Percentiles rank a stretch among this genome's conserved stretches.
These are phyloP conservation scores for Anolis sagrei DNA, from an alignment of 2,113 vertebrate genomes.

Conservation along the genomic window DNA sequence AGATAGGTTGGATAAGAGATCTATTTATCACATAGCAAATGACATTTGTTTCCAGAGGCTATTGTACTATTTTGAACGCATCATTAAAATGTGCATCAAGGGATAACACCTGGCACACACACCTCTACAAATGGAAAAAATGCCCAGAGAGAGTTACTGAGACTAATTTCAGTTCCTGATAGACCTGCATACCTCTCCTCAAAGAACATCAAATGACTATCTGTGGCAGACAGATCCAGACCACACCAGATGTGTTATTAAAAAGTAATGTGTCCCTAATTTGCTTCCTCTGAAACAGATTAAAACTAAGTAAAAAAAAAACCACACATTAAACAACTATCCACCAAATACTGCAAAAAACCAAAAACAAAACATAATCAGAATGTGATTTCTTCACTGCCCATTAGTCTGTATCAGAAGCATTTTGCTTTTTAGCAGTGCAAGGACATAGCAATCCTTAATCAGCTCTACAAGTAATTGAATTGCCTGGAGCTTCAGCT, in stretches of 20 bases:
- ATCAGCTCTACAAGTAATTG: slow-evolving; percentile 63
- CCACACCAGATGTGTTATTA: slow-evolving; percentile 12
- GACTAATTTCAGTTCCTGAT: too few relatives aligned
- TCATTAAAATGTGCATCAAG: neutral
- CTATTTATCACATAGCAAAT: neutral
- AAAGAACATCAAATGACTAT: neutral
- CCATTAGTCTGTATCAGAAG: slow-evolving; percentile 50
- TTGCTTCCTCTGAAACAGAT: slow-evolving; percentile 43
- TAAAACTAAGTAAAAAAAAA: slow-evolving; percentile 54
- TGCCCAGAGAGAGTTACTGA: too few relatives aligned
- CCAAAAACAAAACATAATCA: slow-evolving; percentile 72
- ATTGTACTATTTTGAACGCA: neutral
- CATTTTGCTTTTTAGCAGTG: slow-evolving; percentile 59
- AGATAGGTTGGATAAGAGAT: neutral
- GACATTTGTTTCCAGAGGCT: slow-evolving; percentile 19
- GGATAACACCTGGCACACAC: too few relatives aligned
- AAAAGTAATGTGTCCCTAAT: slow-evolving; percentile 33
- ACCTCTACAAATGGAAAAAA: too few relatives aligned
- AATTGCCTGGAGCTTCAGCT: slow-evolving; percentile 49
- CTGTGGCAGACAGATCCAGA: neutral
- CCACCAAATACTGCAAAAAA: slow-evolving; percentile 47
- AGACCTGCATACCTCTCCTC: too few relatives aligned
- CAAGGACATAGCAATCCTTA: slow-evolving; percentile 49
- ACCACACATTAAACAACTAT: too few relatives aligned
- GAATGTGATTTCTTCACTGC: slow-evolving; percentile 66